These are phyloP conservation scores for Tribolium madens DNA, from an alignment of 1,140 invertebrate species.

Conservation along the genomic window DNA sequence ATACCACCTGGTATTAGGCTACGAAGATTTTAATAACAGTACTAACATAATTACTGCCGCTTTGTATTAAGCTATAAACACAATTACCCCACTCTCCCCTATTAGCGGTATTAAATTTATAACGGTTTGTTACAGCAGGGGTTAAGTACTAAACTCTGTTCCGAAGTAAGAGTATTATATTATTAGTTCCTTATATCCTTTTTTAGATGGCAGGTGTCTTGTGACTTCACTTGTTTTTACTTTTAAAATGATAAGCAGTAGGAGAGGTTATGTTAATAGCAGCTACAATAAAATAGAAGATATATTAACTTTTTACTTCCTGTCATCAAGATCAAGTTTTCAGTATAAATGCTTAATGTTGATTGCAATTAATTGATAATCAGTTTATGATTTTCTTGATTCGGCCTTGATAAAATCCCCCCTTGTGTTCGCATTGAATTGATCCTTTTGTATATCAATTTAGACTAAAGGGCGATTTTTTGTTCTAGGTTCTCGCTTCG, in stretches of 20 bases:
- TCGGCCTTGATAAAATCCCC: neutral
- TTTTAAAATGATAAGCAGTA: neutral
- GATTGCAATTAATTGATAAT: neutral
- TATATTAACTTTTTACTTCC: neutral
- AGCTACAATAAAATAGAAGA: neutral
- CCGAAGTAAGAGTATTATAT: neutral
- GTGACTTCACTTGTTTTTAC: neutral
- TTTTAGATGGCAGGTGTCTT: neutral
- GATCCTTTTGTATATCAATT: constrained; percentile 14
- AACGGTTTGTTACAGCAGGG: neutral
- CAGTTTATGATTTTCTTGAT: no score
- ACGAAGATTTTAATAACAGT: neutral
- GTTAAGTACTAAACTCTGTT: neutral
- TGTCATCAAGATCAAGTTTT: constrained; percentile 1
- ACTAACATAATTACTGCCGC: neutral
- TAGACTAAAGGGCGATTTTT: constrained; percentile 29
- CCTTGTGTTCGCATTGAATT: constrained; percentile 12
- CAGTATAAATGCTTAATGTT: neutral
- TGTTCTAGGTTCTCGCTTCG: constrained; percentile 59
- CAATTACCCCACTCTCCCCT: neutral
- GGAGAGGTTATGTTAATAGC: neutral
- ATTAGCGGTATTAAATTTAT: neutral
- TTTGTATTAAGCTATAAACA: neutral
- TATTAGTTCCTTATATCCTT: neutral
- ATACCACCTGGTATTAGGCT: neutral